phyloP scores from a whole-genome alignment of 2,113 vertebrate species.

The Neoarius graeffei region DNA sequence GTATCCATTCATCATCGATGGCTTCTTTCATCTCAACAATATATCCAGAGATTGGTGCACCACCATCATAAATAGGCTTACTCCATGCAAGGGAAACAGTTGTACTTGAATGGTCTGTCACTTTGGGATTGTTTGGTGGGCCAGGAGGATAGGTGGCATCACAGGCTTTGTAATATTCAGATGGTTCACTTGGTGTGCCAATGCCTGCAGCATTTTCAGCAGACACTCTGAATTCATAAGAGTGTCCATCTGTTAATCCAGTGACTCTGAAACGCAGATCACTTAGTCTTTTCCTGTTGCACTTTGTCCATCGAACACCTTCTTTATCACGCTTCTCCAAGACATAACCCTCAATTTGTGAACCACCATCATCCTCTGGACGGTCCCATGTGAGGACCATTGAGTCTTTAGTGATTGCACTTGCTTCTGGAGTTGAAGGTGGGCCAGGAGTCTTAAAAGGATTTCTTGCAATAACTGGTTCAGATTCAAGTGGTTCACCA shows the following conservation, averaged over 20 bases:
- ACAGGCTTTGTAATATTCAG: slow-evolving; percentile 88
- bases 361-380: slow-evolving; percentile 87
- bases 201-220: slow-evolving; percentile 97
- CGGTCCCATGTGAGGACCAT: slow-evolving; percentile 93
- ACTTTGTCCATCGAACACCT: slow-evolving; percentile 93
- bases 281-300: slow-evolving; percentile 91
- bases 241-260: slow-evolving; percentile 90
- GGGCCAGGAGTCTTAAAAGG: slow-evolving; percentile 88
- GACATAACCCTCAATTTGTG: slow-evolving; percentile 92
- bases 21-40: slow-evolving; percentile 88
- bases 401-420: slow-evolving; percentile 90
- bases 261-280: slow-evolving; percentile 88
- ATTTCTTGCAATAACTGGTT: slow-evolving; percentile 87
- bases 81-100: slow-evolving; percentile 90
- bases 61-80: slow-evolving; percentile 96
- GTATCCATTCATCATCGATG: slow-evolving; percentile 87
- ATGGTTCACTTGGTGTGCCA: slow-evolving; percentile 86
- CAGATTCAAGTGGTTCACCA: slow-evolving; percentile 93
- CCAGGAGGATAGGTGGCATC: slow-evolving; percentile 93
- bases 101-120: slow-evolving; percentile 88
- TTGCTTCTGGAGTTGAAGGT: slow-evolving; percentile 86
- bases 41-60: slow-evolving; percentile 87
- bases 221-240: slow-evolving; percentile 92
- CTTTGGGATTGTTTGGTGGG: slow-evolving; percentile 91
- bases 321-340: slow-evolving; percentile 98